Base-by-base conservation (phyloP, 2,113 vertebrate species). In the Platysternon megacephalum region DNA sequence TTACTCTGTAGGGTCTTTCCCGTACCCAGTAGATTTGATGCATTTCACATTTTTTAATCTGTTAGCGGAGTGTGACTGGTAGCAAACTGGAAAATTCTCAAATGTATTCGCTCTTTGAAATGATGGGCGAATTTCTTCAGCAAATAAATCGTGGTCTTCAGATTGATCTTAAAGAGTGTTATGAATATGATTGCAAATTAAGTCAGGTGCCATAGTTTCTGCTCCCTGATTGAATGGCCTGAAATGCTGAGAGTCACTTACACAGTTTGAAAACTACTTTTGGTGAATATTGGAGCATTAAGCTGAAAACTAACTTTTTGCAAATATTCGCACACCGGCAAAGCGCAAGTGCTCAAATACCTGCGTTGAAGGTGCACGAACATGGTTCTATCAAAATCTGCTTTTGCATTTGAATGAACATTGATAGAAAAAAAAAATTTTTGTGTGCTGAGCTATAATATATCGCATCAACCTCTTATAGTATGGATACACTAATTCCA, bases 321-420 rank as follows among this genome's bases (percentile, higher is more conserved):
- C 87, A 94, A 93, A 72, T 88, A 86, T 32, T 74, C 53, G 91
- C 89, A 87, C 74, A 5, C 22, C 39, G 28, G 52, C 72, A 94
- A 89, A 78, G 79, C 89, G 61, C 56, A 74, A 88, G 84, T 83
- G 53, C 95, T 90, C 5, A 6, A 51, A 79, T 58, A 39, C 85
- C 56, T n/a, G 39, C 39, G 3, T 72, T 46, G 81, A 80, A 19
- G 87, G 39, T 24, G 48, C 2, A 29, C 32, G n/a, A 48, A 52
- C 0, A 0, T 42, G 28, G n/a, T 72, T 42, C 84, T 56, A 17
- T 14, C 58, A 76, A 87, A 87, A 79, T 53, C 85, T 68, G 74
- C 72, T 87, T 55, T 48, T 79, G 86, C 49, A 35, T 32, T 93
- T 85, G 42, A 96, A 94, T 93, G 96, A 95, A 85, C 80, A 39